A percentile compares a stretch with the other conserved stretches of the same genome.
Conservation (phyloP, 2,888 invertebrate species). For the Adelognathus sp. region DNA sequence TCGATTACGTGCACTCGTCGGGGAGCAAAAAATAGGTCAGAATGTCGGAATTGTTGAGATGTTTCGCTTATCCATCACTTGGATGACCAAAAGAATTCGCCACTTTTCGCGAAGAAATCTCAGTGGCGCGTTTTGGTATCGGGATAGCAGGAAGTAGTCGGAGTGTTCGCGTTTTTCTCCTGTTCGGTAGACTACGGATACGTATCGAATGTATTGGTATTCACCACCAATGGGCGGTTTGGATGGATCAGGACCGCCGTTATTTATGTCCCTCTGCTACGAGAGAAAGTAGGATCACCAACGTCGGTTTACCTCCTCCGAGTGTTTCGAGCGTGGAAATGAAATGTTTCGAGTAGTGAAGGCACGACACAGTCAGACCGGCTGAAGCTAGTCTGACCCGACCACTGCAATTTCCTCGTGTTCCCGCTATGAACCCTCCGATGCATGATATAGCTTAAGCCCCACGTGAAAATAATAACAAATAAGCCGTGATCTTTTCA, state of each 20-base stretch:
- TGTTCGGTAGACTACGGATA: neutral
- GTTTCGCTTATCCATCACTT: neutral
- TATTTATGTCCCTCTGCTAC: too few species aligned
- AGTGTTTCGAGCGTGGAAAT: neutral
- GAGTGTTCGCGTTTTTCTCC: neutral
- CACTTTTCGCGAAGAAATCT: constrained; percentile 60
- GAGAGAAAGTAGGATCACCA: too few species aligned
- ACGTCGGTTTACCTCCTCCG: neutral
- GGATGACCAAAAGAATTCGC: constrained; percentile 24
- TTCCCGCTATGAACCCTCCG: too few species aligned
- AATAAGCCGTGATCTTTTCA: too few species aligned
- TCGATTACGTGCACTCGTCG: neutral
- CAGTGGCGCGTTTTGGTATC: constrained; percentile 55
- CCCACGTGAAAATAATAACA: too few species aligned
- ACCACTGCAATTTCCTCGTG: neutral
- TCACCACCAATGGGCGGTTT: neutral
- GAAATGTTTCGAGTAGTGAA: neutral
- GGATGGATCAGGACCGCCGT: too few species aligned
- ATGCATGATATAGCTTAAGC: too few species aligned
- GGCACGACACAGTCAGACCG: neutral
- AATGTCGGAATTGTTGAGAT: neutral
- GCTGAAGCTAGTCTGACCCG: neutral
- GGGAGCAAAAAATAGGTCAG: neutral
- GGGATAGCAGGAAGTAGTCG: constrained; percentile 44
- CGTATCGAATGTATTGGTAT: neutral